These are phyloP conservation scores for Astatoreochromis straeleni DNA, from an alignment of 2,113 vertebrate species.

Conservation along the genomic window DNA sequence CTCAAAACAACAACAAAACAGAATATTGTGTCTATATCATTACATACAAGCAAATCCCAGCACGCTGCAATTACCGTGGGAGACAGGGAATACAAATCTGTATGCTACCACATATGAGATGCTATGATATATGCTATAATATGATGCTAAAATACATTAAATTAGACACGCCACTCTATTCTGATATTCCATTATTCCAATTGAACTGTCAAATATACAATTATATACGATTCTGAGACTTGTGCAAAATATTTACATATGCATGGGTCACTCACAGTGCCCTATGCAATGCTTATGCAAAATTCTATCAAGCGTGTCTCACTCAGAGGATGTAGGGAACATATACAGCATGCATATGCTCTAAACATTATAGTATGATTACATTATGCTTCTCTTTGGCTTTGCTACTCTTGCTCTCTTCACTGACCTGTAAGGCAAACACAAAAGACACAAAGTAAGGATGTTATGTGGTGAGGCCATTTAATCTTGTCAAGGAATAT, in stretches of 20 bases:
- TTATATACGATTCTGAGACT: background rate
- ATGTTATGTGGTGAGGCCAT: background rate
- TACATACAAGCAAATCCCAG: background rate
- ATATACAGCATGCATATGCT: background rate
- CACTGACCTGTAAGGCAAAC: background rate
- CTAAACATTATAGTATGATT: background rate
- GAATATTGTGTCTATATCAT: background rate
- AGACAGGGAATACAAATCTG: background rate
- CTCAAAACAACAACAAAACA: background rate
- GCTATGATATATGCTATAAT: background rate
- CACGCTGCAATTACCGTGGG: background rate
- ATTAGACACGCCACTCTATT: background rate
- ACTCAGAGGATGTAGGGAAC: background rate
- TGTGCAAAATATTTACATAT: background rate
- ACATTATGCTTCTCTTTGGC: background rate
- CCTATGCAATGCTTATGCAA: background rate
- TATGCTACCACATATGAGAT: background rate
- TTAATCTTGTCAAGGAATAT: background rate
- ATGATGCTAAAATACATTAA: background rate
- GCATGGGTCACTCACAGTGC: background rate
- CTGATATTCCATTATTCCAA: background rate
- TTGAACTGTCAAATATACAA: accelerated
- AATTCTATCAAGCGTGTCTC: accelerated
- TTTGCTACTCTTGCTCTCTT: accelerated
- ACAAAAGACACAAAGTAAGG: background rate